Evolutionary conservation across 1,140 invertebrate genomes (phyloP).

Genomic region (Elysia chlorotica): DNA sequence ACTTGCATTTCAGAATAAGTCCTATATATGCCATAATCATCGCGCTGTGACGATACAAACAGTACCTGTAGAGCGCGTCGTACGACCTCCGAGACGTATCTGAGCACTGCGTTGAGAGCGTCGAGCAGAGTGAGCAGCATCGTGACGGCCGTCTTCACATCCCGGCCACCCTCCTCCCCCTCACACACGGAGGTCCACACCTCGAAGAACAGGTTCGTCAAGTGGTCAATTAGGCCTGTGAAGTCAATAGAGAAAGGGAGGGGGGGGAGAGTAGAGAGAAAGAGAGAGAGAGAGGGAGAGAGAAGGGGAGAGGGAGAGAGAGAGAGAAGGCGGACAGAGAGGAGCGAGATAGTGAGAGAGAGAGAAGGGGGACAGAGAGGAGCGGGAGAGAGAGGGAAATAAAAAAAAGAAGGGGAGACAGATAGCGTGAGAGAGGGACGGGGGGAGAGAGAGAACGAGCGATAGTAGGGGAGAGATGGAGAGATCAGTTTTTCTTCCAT

Average conservation of each 20-base stretch:
- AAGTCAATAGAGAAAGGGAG: background rate
- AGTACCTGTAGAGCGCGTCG: constrained; percentile 58
- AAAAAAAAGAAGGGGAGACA: too few relatives aligned
- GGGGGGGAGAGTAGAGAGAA: too few relatives aligned
- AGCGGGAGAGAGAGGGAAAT: too few relatives aligned
- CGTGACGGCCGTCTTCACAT: constrained; percentile 39
- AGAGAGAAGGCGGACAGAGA: too few relatives aligned
- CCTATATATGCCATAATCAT: background rate
- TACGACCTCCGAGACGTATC: constrained; percentile 60
- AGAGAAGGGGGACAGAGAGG: too few relatives aligned
- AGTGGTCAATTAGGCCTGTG: constrained; percentile 55
- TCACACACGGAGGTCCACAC: constrained; percentile 43
- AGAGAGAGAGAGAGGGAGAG: too few relatives aligned
- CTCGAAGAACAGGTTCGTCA: constrained; percentile 50
- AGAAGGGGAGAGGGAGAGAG: too few relatives aligned
- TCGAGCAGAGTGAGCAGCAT: constrained; percentile 54
- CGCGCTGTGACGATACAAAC: background rate
- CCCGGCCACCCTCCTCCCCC: constrained; percentile 39
- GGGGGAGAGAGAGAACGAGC: too few relatives aligned
- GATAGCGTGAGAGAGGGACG: too few relatives aligned
- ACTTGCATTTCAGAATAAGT: background rate
- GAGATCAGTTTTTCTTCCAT: too few relatives aligned
- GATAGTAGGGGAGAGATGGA: too few relatives aligned
- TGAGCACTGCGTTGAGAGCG: constrained; percentile 51
- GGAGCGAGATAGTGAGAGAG: too few relatives aligned